Conservation (phyloP, 2,888 invertebrate genomes). For the Liopterus haemorrhoidalis region DNA sequence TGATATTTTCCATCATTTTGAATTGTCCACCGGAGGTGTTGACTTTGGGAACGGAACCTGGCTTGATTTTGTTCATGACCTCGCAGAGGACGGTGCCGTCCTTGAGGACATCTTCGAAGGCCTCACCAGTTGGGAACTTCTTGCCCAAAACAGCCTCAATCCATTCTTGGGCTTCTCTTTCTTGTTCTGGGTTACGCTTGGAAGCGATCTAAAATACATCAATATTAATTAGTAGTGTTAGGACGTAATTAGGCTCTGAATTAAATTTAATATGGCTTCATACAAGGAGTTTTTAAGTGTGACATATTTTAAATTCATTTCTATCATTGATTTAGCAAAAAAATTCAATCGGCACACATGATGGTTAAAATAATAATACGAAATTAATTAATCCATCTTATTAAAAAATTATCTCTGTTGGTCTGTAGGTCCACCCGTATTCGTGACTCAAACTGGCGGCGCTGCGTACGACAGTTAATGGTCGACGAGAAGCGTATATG, state of each 20-base stretch:
- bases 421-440: no score
- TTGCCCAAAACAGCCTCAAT: conserved; percentile 80
- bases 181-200: conserved; percentile 76
- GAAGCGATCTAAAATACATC: conserved; percentile 61
- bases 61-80: conserved; percentile 88
- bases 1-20: conserved; percentile 99
- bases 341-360: neutral
- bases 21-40: conserved; percentile 94
- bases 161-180: conserved; percentile 88
- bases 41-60: conserved; percentile 83
- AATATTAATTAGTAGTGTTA: conserved; percentile 14
- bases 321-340: no score
- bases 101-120: conserved; percentile 82
- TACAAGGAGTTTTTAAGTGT: no score
- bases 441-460: no score
- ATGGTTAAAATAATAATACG: no score
- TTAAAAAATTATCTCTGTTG: no score
- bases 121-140: conserved; percentile 75
- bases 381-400: no score
- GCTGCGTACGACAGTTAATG: no score
- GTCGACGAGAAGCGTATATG: no score
- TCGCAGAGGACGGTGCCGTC: conserved; percentile 91
- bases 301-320: no score
- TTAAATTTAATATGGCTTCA: no score
- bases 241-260: conserved; percentile 2